These are phyloP conservation scores for Dicaeum eximium DNA, from an alignment of 2,113 vertebrate genomes.

Conservation along the genomic window DNA sequence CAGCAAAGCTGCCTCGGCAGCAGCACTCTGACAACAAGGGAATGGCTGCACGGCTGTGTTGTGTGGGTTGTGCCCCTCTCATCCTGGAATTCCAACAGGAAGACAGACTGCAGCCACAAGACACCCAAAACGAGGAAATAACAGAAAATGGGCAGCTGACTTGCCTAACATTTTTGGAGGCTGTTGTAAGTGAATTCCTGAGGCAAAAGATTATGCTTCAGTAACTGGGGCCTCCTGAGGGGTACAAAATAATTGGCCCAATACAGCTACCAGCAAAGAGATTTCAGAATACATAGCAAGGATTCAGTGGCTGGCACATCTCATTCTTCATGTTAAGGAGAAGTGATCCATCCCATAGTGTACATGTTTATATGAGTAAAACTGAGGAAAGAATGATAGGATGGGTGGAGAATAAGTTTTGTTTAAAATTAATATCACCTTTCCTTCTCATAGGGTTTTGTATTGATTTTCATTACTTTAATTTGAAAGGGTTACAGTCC, in stretches of 20 bases:
- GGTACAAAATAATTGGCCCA: not conserved
- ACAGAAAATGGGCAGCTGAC: not conserved
- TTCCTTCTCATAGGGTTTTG: not conserved
- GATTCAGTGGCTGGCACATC: not conserved
- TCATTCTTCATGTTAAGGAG: not conserved
- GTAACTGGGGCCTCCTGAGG: not conserved
- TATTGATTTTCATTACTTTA: not conserved
- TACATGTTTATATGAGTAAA: not conserved
- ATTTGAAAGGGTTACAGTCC: not conserved
- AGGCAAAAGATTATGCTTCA: not conserved
- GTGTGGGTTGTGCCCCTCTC: fast-evolving
- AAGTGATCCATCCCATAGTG: not conserved
- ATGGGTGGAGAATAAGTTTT: not conserved
- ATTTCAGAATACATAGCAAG: not conserved
- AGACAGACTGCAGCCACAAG: not conserved
- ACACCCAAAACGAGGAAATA: not conserved
- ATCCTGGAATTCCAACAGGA: not conserved
- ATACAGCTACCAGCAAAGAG: not conserved
- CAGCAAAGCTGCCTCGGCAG: not conserved
- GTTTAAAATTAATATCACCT: not conserved
- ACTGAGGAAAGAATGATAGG: not conserved
- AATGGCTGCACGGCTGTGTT: not conserved
- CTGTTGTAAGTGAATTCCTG: not conserved
- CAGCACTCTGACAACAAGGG: not conserved
- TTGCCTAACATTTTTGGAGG: not conserved